Percentiles rank a stretch among this genome's conserved stretches.
Conservation (phyloP, 2,797 vertebrate genomes). For the Pitangus sulphuratus region DNA sequence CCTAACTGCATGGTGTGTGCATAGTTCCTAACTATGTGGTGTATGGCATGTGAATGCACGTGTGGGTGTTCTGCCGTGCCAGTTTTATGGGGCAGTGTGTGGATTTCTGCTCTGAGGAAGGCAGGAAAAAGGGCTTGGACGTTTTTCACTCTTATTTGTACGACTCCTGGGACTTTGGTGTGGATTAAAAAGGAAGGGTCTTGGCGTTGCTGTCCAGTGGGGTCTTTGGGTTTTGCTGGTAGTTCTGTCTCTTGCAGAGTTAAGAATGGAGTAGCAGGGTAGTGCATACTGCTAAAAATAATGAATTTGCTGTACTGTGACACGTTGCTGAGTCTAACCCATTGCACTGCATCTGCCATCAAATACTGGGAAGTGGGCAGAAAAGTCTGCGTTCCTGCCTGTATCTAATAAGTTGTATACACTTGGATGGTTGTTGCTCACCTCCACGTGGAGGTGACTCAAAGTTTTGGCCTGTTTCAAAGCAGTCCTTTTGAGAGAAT, state of each 20-base stretch:
- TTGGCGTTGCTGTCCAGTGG: background rate
- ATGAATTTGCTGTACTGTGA: background rate
- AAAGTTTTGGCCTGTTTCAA: background rate
- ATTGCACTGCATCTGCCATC: background rate
- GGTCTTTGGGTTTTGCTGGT: background rate
- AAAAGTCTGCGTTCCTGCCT: background rate
- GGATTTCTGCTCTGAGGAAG: background rate
- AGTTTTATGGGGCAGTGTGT: background rate
- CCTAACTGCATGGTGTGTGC: background rate
- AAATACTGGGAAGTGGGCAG: background rate
- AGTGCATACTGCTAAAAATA: background rate
- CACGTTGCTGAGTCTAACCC: background rate
- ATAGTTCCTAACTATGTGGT: background rate
- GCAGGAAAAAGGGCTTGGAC: background rate
- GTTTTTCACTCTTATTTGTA: background rate
- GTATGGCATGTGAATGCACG: fast-evolving
- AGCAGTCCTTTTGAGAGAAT: background rate
- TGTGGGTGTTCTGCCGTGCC: background rate
- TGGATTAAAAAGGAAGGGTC: background rate
- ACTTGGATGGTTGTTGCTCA: background rate
- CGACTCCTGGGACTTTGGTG: background rate
- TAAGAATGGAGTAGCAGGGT: background rate
- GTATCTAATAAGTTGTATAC: background rate
- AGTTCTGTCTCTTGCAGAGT: background rate
- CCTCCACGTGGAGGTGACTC: background rate